These are phyloP conservation scores for Xylota segnis DNA, from an alignment of 2,888 invertebrate genomes.

Conservation along the genomic window DNA sequence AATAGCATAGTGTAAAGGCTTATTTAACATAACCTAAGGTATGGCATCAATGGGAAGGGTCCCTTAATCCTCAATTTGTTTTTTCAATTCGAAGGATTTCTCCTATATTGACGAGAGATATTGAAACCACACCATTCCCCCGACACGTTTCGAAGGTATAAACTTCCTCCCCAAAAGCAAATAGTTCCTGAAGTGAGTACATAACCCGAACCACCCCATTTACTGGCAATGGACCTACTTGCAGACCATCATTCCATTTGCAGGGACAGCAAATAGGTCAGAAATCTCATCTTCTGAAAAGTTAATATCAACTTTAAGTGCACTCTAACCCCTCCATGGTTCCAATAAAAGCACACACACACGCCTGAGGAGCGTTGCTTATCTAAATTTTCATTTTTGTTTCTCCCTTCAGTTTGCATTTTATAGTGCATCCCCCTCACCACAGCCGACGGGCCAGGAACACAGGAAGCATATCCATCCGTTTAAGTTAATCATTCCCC, in stretches of 20 bases:
- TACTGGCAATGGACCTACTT: too few relatives aligned
- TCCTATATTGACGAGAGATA: too few relatives aligned
- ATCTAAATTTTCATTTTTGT: constrained; percentile 12
- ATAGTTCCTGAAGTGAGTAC: too few relatives aligned
- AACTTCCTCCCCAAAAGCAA: too few relatives aligned
- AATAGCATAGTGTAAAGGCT: too few relatives aligned
- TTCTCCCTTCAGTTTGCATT: neutral
- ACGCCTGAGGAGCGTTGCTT: constrained; percentile 8
- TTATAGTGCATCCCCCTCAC: neutral
- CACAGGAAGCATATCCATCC: constrained; percentile 19
- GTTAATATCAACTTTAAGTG: neutral
- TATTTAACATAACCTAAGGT: too few relatives aligned
- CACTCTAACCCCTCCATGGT: neutral
- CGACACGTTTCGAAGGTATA: too few relatives aligned
- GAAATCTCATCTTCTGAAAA: neutral
- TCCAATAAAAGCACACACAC: neutral
- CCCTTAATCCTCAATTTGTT: too few relatives aligned
- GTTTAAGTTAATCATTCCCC: constrained; percentile 48
- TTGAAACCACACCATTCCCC: too few relatives aligned
- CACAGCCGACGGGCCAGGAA: neutral
- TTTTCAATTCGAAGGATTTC: too few relatives aligned
- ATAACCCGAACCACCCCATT: too few relatives aligned
- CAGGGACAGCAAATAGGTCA: neutral
- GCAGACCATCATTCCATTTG: neutral
- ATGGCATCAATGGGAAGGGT: too few relatives aligned